These are phyloP conservation scores for Drosophila macrospina DNA, from an alignment of 2,888 invertebrate genomes.

Conservation along the genomic window DNA sequence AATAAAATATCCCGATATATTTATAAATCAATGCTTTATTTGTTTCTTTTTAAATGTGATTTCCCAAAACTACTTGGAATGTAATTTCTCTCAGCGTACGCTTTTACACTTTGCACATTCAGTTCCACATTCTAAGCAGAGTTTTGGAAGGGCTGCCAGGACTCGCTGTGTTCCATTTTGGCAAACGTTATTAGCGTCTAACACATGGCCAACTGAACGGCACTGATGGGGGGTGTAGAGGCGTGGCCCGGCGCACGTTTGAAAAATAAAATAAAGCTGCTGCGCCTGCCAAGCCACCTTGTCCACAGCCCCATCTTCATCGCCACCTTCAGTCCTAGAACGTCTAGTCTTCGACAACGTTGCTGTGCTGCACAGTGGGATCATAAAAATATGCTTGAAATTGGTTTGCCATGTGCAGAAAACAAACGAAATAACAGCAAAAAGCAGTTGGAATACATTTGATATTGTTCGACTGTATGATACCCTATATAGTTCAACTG, in stretches of 20 bases:
- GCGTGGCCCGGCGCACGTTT: constrained; percentile 64
- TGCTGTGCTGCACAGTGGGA: constrained; percentile 56
- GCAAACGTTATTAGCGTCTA: constrained; percentile 62
- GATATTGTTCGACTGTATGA: neutral
- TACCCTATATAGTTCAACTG: constrained; percentile 3
- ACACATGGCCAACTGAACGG: constrained; percentile 53
- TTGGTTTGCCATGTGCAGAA: constrained; percentile 63
- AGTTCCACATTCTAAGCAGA: constrained; percentile 17
- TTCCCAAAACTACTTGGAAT: too few species aligned
- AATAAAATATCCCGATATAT: neutral
- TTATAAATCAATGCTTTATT: neutral
- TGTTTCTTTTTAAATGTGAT: neutral
- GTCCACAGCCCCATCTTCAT: neutral
- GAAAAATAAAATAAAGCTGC: constrained; percentile 79
- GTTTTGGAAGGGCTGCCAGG: constrained; percentile 15
- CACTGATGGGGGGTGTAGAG: constrained; percentile 30
- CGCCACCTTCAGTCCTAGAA: neutral
- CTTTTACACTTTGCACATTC: neutral
- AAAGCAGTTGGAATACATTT: neutral
- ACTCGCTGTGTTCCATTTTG: constrained; percentile 41
- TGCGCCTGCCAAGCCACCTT: constrained; percentile 59
- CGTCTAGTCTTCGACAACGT: constrained; percentile 27
- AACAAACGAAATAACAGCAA: constrained; percentile 39
- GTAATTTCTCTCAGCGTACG: constrained; percentile 32
- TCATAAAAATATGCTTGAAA: constrained; percentile 80